phyloP scores from a whole-genome alignment of 2,888 invertebrate genomes.

The Amaurobius ferox region DNA sequence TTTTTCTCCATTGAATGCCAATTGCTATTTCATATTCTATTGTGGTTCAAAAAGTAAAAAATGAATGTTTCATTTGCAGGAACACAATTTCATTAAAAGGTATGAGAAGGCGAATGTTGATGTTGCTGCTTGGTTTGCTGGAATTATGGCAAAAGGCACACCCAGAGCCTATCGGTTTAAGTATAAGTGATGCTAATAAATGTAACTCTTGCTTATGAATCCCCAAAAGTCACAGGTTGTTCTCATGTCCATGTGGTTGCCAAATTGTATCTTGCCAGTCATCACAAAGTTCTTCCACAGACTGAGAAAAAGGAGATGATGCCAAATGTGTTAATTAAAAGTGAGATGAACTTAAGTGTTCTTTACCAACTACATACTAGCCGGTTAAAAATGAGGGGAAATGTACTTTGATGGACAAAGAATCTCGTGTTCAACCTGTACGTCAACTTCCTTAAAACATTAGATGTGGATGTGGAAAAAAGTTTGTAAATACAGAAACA shows the following conservation, averaged over 20 bases:
- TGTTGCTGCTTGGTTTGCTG: constrained; percentile 88
- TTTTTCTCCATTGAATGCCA: not conserved
- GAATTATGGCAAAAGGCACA: constrained; percentile 76
- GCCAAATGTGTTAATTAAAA: not conserved
- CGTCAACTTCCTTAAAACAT: no score
- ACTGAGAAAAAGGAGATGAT: constrained; percentile 6
- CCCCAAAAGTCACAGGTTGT: constrained; percentile 16
- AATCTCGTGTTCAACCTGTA: not conserved
- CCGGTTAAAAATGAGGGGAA: not conserved
- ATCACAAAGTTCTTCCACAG: constrained; percentile 48
- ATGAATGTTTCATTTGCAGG: constrained; percentile 76
- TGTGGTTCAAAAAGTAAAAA: not conserved
- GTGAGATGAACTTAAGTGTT: not conserved
- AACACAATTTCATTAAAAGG: constrained; percentile 90
- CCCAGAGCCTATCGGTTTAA: constrained; percentile 55
- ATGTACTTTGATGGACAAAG: not conserved
- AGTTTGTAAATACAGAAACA: no score
- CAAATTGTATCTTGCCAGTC: constrained; percentile 49
- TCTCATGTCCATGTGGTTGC: constrained; percentile 43
- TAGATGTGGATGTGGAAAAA: no score
- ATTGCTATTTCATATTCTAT: no score
- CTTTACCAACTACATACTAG: not conserved
- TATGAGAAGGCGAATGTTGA: constrained; percentile 83
- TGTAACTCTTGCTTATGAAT: not conserved
- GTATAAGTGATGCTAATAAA: constrained; percentile 47